Conservation (phyloP, 2,113 vertebrate genomes). For the Madoqua kirkii region DNA sequence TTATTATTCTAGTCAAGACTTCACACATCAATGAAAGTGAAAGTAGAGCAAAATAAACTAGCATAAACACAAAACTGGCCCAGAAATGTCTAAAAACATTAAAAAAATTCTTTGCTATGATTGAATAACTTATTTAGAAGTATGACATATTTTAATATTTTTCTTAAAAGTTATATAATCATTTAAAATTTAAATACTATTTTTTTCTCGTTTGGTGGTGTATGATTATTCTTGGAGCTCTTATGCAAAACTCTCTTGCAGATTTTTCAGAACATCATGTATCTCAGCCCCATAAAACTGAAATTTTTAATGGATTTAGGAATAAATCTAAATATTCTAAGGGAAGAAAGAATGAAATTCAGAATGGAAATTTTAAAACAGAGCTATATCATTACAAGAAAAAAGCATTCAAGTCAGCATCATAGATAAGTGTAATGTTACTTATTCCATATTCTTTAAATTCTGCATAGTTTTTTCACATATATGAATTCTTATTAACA, state of each 20-base stretch:
- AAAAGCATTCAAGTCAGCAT: background rate
- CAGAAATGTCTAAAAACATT: constrained; percentile 29
- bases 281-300: background rate
- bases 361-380: background rate
- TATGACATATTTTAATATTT: background rate
- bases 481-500: background rate
- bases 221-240: background rate
- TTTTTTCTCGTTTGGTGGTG: background rate
- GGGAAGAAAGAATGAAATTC: background rate
- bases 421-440: background rate
- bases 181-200: background rate
- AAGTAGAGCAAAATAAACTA: constrained; percentile 50
- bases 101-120: constrained; percentile 15
- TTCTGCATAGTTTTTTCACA: background rate
- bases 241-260: background rate
- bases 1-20: constrained; percentile 58
- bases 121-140: constrained; percentile 45
- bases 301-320: background rate
- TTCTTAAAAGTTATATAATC: constrained; percentile 15
- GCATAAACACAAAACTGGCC: constrained; percentile 19
- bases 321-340: background rate
- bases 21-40: constrained; percentile 43
- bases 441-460: background rate
- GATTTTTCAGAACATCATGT: background rate
- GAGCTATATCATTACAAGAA: background rate